phyloP scores from a whole-genome alignment of 23 tunicate genomes.

The Botrylloides violaceus region DNA sequence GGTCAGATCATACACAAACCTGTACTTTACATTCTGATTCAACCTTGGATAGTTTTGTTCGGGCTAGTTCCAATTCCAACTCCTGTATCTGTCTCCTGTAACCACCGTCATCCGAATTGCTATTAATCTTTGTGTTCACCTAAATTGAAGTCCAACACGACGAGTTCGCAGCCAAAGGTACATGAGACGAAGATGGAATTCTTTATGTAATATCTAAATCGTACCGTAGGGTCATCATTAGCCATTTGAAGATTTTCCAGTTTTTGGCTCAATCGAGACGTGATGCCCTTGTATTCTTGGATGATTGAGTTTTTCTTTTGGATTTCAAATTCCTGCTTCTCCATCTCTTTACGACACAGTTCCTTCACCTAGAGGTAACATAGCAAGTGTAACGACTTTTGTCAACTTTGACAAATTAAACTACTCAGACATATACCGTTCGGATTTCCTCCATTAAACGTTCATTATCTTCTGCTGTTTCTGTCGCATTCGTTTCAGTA shows the following conservation, averaged over 20 bases:
- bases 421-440: not conserved
- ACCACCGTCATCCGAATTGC: too few species aligned
- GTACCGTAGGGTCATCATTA: too few species aligned
- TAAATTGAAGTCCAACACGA: too few species aligned
- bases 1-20: too few species aligned
- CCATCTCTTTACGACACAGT: constrained; percentile 72
- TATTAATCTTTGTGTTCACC: too few species aligned
- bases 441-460: not conserved
- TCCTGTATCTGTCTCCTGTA: constrained; percentile 43
- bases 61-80: constrained; percentile 83
- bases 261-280: constrained; percentile 64
- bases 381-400: too few species aligned
- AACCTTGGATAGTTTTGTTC: constrained; percentile 73
- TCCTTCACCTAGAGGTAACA: constrained; percentile 56
- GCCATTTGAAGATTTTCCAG: constrained; percentile 67
- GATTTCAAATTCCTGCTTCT: constrained; percentile 48
- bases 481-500: not conserved
- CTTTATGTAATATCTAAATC: too few species aligned
- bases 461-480: not conserved
- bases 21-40: constrained; percentile 85
- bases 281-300: constrained; percentile 64
- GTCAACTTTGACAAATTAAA: too few species aligned
- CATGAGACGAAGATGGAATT: too few species aligned
- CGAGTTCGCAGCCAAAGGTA: too few species aligned
- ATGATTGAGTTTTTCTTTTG: constrained; percentile 50